Evolutionary conservation across 1,140 invertebrate genomes (phyloP).

Genomic region (Caerostris darwini): DNA sequence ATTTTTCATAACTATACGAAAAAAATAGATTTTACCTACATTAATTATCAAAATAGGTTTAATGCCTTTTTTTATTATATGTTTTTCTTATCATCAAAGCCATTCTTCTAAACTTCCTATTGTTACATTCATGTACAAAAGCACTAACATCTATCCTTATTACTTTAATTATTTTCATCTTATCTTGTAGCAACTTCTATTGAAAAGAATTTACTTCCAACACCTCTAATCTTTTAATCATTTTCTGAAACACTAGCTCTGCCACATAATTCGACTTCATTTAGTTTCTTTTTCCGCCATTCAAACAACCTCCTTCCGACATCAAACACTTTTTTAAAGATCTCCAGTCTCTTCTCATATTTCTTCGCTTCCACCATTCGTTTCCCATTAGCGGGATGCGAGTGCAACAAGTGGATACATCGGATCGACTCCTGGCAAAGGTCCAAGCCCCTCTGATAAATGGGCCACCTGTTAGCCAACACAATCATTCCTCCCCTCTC

Average conservation of each 20-base stretch:
- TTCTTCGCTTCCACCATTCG: constrained; percentile 48
- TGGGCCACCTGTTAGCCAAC: constrained; percentile 58
- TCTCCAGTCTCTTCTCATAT: not conserved
- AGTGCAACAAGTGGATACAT: constrained; percentile 48
- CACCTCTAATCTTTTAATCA: not conserved
- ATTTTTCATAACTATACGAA: no score
- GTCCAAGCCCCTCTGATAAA: constrained; percentile 63
- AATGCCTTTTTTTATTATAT: no score
- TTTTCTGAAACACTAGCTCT: not conserved
- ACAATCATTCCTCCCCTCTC: not conserved
- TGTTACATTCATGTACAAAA: no score
- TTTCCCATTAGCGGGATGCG: constrained; percentile 62
- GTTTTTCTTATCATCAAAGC: no score
- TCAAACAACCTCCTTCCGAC: not conserved
- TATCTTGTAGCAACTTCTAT: no score
- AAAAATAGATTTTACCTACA: no score
- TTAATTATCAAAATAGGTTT: no score
- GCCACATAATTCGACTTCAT: not conserved
- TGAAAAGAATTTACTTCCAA: not conserved
- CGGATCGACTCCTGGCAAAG: constrained; percentile 67
- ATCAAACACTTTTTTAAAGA: not conserved
- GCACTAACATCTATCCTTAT: no score
- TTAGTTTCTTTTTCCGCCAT: not conserved
- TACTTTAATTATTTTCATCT: no score
- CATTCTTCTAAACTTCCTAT: no score